Percentiles rank a stretch among this genome's conserved stretches.
Evolutionary conservation across 2,113 vertebrate genomes (phyloP).

Genomic region (Leucosticte australis): DNA sequence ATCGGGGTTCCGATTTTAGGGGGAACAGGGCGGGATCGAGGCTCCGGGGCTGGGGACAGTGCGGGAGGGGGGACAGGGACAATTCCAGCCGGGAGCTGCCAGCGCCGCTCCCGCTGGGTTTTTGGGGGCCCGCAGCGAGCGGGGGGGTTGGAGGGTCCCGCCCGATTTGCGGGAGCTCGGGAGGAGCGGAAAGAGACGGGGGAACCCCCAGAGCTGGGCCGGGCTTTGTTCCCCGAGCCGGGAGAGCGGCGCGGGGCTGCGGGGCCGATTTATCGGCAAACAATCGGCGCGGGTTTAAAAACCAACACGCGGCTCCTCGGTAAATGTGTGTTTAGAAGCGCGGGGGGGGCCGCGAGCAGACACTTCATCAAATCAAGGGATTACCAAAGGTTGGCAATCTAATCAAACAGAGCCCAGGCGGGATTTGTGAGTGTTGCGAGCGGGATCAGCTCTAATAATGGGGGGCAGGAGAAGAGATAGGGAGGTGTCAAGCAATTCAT

Average conservation of each 20-base stretch:
- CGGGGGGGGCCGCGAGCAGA: slow-evolving; percentile 72
- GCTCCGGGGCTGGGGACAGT: not conserved
- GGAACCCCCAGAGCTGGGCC: slow-evolving; percentile 49
- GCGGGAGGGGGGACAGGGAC: not conserved
- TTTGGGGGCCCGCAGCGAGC: not conserved
- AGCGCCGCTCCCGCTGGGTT: not conserved
- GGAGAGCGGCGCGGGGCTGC: not conserved
- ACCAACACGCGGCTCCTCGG: slow-evolving; percentile 76
- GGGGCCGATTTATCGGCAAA: slow-evolving; percentile 61
- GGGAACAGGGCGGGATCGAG: not conserved
- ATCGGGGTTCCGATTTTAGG: not conserved
- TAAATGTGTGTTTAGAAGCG: slow-evolving; percentile 78
- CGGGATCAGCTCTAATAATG: slow-evolving; percentile 84
- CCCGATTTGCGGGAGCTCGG: slow-evolving; percentile 61
- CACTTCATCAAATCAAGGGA: slow-evolving; percentile 92
- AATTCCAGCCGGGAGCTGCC: not conserved
- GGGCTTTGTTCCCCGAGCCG: slow-evolving; percentile 19
- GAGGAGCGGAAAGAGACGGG: not conserved
- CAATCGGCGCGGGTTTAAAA: slow-evolving; percentile 41
- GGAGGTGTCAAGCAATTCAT: slow-evolving; percentile 77
- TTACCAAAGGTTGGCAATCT: slow-evolving; percentile 92
- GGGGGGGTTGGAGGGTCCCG: slow-evolving; percentile 29
- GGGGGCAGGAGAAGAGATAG: slow-evolving; percentile 77
- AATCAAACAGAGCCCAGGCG: slow-evolving; percentile 95
- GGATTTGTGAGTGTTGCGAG: slow-evolving; percentile 85